Percentiles rank a stretch among this genome's conserved stretches.
Conservation (phyloP, 2,113 vertebrate species). For the Sinocyclocheilus anshuiensis region DNA sequence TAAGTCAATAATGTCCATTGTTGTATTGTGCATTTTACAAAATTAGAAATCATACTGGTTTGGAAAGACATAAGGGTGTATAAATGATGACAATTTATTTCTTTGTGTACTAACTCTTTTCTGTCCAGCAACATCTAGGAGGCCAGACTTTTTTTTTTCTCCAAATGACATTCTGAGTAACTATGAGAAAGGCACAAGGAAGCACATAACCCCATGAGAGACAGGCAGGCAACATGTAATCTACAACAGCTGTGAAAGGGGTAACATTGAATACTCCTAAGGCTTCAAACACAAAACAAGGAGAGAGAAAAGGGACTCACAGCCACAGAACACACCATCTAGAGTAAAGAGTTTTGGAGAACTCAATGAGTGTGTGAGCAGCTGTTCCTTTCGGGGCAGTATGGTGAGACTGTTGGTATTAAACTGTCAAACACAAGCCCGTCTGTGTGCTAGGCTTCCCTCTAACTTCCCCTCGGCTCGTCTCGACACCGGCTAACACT, state of each 20-base stretch:
- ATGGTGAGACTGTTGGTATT: conserved; percentile 53
- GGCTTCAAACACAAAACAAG: conserved; percentile 29
- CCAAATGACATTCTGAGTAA: not conserved
- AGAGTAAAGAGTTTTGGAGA: conserved; percentile 33
- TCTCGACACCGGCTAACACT: conserved; percentile 38
- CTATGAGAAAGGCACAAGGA: conserved; percentile 17
- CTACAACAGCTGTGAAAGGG: conserved; percentile 60
- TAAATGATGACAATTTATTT: not conserved
- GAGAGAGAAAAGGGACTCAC: not conserved
- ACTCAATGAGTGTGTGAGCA: conserved; percentile 42
- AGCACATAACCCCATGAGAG: not conserved
- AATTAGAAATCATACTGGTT: not conserved
- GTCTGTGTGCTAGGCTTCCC: conserved; percentile 50
- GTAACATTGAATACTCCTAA: conserved; percentile 55
- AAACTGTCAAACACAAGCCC: conserved; percentile 63
- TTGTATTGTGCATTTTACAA: not conserved
- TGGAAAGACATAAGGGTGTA: not conserved
- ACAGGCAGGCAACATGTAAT: conserved; percentile 51
- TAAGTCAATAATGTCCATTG: not conserved
- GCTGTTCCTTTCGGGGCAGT: conserved; percentile 50
- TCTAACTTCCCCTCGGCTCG: conserved; percentile 39
- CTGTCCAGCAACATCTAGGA: not conserved
- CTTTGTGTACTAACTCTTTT: not conserved
- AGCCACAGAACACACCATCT: conserved; percentile 37
- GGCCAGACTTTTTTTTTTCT: not conserved